These are phyloP conservation scores for Leucoma salicis DNA, from an alignment of 2,888 invertebrate genomes.

Conservation along the genomic window DNA sequence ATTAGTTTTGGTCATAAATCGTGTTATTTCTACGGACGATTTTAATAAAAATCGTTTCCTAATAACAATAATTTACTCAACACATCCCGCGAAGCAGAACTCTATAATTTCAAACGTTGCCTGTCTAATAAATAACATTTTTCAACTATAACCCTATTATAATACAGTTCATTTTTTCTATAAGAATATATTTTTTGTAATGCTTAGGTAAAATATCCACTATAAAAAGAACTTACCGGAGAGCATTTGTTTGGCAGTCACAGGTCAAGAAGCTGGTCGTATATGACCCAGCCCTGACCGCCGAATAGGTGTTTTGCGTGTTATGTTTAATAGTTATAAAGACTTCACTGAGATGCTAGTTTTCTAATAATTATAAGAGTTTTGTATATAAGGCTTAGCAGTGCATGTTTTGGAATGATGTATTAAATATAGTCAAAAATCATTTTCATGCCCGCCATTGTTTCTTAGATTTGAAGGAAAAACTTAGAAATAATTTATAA, in stretches of 20 bases:
- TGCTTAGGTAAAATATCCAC: conserved; percentile 22
- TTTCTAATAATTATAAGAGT: conserved; percentile 40
- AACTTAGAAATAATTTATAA: too few relatives aligned
- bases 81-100: conserved; percentile 10
- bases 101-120: conserved; percentile 18
- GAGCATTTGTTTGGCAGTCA: conserved; percentile 1
- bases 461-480: too few relatives aligned
- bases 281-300: conserved; percentile 60
- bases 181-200: conserved; percentile 28
- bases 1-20: conserved; percentile 2
- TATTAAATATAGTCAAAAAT: too few relatives aligned
- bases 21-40: neutral
- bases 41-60: conserved; percentile 7
- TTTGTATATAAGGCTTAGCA: conserved; percentile 23
- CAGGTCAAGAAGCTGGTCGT: conserved; percentile 30
- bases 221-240: conserved; percentile 27
- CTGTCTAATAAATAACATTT: conserved; percentile 20
- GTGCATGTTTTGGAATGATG: too few relatives aligned
- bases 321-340: conserved; percentile 46
- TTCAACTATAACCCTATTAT: conserved; percentile 21
- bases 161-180: conserved; percentile 43
- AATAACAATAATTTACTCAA: conserved; percentile 13
- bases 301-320: conserved; percentile 67
- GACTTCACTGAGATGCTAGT: conserved; percentile 39
- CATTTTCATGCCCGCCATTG: too few relatives aligned